A percentile compares a stretch with the other conserved stretches of the same genome.
These are phyloP conservation scores for Morelia viridis DNA, from an alignment of 2,797 vertebrate genomes.

Conservation along the genomic window DNA sequence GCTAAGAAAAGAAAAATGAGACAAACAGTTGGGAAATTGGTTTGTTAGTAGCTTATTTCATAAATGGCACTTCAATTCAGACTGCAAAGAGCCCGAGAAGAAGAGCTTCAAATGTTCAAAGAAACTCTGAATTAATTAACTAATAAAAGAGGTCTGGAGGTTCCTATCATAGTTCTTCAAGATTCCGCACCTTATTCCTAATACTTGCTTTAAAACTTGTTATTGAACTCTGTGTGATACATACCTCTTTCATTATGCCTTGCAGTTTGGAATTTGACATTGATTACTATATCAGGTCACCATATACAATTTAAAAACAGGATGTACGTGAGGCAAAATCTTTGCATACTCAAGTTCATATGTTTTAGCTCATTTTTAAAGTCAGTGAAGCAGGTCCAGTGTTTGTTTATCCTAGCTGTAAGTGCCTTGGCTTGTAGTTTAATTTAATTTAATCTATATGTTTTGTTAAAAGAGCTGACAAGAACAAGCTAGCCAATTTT, in stretches of 20 bases:
- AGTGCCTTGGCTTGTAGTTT: not conserved
- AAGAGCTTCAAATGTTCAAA: not conserved
- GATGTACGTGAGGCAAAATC: too few relatives aligned
- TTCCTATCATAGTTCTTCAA: not conserved
- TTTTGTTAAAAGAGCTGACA: not conserved
- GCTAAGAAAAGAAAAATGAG: not conserved
- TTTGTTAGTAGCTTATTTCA: not conserved
- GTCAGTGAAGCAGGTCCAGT: not conserved
- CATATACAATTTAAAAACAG: too few relatives aligned
- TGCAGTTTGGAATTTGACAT: too few relatives aligned
- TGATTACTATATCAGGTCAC: too few relatives aligned
- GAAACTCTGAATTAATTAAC: not conserved
- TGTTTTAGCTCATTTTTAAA: not conserved
- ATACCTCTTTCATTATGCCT: too few relatives aligned
- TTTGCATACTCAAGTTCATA: too few relatives aligned
- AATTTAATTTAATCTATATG: not conserved
- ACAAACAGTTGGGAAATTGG: not conserved
- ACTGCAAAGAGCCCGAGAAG: not conserved
- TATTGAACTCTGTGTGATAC: too few relatives aligned
- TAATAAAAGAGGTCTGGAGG: not conserved
- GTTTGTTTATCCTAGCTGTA: not conserved
- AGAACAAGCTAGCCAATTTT: not conserved
- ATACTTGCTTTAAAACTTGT: not conserved
- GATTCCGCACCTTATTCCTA: not conserved
- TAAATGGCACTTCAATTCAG: not conserved